These are phyloP conservation scores for Chitala chitala DNA, from an alignment of 2,113 vertebrate species.

Conservation along the genomic window DNA sequence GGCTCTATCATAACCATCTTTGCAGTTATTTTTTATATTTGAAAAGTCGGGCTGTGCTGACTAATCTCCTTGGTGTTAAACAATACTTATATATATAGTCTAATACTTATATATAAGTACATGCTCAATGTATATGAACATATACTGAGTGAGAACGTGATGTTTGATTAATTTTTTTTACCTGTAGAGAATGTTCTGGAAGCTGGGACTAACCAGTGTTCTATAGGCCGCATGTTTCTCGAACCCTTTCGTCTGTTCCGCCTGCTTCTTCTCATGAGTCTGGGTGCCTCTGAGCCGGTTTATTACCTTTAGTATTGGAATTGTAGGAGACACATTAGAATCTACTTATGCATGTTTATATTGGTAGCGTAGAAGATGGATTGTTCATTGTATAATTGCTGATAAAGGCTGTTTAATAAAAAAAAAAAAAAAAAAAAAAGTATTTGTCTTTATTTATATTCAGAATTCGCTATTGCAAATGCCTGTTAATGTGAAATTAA, in stretches of 20 bases:
- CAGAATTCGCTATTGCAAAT: background rate
- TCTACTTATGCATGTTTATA: constrained; percentile 86
- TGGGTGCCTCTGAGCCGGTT: constrained; percentile 48
- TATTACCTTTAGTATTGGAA: constrained; percentile 49
- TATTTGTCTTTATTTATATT: background rate
- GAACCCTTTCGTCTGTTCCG: constrained; percentile 24
- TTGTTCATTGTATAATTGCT: constrained; percentile 76
- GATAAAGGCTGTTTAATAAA: constrained; percentile 53
- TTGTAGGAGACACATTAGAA: constrained; percentile 75
- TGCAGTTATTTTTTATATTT: constrained; percentile 29
- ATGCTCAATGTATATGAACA: constrained; percentile 30
- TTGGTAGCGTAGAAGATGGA: constrained; percentile 82
- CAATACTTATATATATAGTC: constrained; percentile 33
- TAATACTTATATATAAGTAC: constrained; percentile 33
- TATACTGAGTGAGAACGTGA: constrained; percentile 8
- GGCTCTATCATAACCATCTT: constrained; percentile 35
- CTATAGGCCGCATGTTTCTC: constrained; percentile 27
- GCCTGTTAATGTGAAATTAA: no score
- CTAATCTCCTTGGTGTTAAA: constrained; percentile 34
- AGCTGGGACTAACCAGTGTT: constrained; percentile 14
- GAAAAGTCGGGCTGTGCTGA: constrained; percentile 21
- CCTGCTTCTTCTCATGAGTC: constrained; percentile 26
- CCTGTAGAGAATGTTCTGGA: constrained; percentile 16
- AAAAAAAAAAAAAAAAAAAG: background rate
- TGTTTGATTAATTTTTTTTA: constrained; percentile 19